Conservation (phyloP, 2,888 invertebrate genomes). For the Venusia cambrica region DNA sequence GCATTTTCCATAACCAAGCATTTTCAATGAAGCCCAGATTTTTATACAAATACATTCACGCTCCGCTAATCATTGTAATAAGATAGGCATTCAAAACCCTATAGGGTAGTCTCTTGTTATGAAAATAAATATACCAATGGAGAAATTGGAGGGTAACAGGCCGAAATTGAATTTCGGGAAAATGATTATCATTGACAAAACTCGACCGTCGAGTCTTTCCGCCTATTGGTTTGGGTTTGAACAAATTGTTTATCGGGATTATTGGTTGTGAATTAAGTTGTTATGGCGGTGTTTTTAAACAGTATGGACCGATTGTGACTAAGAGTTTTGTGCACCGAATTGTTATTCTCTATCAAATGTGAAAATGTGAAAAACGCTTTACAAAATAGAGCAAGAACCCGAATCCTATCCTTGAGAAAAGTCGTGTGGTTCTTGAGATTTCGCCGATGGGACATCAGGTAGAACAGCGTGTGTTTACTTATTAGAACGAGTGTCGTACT, state of each 20-base stretch:
- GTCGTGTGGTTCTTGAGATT: too few species aligned
- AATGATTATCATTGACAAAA: conserved; percentile 41
- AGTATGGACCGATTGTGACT: too few species aligned
- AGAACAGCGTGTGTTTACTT: too few species aligned
- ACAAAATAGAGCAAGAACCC: too few species aligned
- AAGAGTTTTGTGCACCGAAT: too few species aligned
- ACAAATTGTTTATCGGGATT: conserved; percentile 36
- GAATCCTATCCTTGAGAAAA: too few species aligned
- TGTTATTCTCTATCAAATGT: too few species aligned
- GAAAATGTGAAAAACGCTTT: too few species aligned
- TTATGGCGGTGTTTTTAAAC: not conserved
- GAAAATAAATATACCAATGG: conserved; percentile 31
- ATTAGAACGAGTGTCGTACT: too few species aligned
- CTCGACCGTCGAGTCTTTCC: conserved; percentile 35
- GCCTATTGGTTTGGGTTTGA: conserved; percentile 37
- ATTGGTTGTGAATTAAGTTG: conserved; percentile 22
- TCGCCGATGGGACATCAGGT: too few species aligned
- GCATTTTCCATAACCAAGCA: too few species aligned
- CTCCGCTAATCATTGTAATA: conserved; percentile 23
- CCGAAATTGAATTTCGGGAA: conserved; percentile 38
- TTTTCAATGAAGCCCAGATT: conserved; percentile 3
- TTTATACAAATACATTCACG: conserved; percentile 20
- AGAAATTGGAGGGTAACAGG: conserved; percentile 26
- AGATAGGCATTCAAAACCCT: conserved; percentile 25
- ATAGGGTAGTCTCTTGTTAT: conserved; percentile 25